Conservation (phyloP, 2,797 vertebrate genomes). For the Scarus forsteni region DNA sequence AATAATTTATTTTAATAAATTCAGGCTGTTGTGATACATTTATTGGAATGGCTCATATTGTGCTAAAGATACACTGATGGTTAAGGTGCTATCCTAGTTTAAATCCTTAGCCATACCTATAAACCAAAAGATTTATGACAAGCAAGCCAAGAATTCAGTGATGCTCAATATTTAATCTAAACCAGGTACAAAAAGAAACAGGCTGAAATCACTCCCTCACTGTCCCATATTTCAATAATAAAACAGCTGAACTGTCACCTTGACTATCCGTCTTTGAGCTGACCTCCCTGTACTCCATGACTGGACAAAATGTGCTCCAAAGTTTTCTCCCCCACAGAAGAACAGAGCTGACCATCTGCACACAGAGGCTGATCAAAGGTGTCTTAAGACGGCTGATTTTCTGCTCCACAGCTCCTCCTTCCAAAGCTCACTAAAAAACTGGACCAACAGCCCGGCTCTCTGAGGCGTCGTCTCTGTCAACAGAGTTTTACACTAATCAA, state of each 20-base stretch:
- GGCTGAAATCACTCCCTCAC: no score
- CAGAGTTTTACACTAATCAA: constrained; percentile 19
- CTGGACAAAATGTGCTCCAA: neutral
- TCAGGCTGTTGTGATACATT: no score
- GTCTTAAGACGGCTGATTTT: neutral
- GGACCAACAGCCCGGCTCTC: neutral
- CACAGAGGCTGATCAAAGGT: constrained; percentile 21
- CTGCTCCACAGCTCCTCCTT: neutral
- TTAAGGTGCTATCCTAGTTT: no score
- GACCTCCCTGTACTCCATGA: neutral
- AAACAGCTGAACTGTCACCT: neutral
- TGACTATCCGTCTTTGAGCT: neutral
- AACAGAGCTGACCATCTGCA: neutral
- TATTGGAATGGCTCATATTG: no score
- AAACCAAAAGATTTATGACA: no score
- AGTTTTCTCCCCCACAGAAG: neutral
- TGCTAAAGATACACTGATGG: no score
- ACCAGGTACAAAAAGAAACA: no score
- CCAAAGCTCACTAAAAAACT: neutral
- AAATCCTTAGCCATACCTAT: no score
- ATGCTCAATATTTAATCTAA: no score
- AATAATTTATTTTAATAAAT: no score
- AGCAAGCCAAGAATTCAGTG: no score
- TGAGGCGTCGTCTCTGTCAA: constrained; percentile 29
- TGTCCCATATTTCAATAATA: neutral